A percentile compares a stretch with the other conserved stretches of the same genome.
These are phyloP conservation scores for Sinella curviseta DNA, from an alignment of 1,140 invertebrate genomes.

Conservation along the genomic window DNA sequence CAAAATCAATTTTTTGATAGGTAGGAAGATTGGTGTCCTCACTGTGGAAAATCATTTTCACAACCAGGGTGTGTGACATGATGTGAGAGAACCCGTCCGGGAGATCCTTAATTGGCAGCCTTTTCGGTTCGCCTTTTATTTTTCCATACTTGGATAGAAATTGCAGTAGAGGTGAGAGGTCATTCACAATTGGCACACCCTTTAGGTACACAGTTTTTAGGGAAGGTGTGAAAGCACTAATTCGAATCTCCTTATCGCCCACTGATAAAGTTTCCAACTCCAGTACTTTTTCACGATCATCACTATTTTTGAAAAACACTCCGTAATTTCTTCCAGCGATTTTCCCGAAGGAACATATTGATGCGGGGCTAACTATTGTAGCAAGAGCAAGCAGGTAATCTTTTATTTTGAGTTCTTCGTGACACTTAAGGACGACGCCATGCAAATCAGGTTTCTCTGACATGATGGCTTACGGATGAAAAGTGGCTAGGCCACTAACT, in stretches of 20 bases:
- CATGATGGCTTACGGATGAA: too few species aligned
- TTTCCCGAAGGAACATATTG: not conserved
- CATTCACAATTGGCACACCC: not conserved
- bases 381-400: not conserved
- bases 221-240: not conserved
- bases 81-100: not conserved
- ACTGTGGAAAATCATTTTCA: not conserved
- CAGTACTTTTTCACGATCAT: not conserved
- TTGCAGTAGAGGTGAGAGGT: not conserved
- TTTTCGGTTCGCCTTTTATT: not conserved
- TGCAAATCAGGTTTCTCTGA: too few species aligned
- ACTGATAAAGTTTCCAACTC: not conserved
- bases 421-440: too few species aligned
- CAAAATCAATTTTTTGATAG: not conserved
- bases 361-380: not conserved
- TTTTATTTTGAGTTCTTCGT: not conserved
- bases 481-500: too few species aligned
- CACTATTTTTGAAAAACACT: not conserved
- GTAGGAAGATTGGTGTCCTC: not conserved
- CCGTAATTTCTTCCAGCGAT: not conserved
- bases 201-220: not conserved
- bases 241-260: not conserved
- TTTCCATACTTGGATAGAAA: not conserved
- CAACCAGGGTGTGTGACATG: not conserved
- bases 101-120: not conserved